Conservation (phyloP, 2,888 invertebrate genomes). For the Homarus gammarus region DNA sequence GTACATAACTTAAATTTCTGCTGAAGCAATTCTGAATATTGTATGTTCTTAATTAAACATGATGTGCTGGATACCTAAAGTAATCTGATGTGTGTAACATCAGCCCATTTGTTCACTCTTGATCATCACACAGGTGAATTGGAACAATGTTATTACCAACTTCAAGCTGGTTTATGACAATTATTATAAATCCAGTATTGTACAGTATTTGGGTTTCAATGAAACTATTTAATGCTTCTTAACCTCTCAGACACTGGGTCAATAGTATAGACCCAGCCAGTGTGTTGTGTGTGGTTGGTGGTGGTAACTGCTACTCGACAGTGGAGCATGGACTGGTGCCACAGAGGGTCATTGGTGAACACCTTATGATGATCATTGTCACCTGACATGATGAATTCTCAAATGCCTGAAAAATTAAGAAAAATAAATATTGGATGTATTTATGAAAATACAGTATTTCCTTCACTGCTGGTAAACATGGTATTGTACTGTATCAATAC, state of each 20-base stretch:
- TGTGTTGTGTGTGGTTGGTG: constrained; percentile 30
- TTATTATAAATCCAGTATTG: not conserved
- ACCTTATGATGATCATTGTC: constrained; percentile 35
- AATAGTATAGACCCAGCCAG: constrained; percentile 70
- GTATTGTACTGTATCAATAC: too few species aligned
- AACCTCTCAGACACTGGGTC: constrained; percentile 72
- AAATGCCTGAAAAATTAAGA: not conserved
- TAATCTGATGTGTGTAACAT: too few species aligned
- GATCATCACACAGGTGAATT: too few species aligned
- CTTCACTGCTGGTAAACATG: too few species aligned
- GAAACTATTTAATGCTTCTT: not conserved
- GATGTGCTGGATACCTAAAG: too few species aligned
- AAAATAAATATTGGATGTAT: not conserved
- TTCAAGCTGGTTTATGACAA: not conserved
- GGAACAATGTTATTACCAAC: too few species aligned
- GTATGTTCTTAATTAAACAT: too few species aligned
- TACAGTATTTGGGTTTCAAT: not conserved
- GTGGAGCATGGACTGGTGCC: constrained; percentile 55
- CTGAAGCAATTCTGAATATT: too few species aligned
- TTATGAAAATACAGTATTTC: not conserved
- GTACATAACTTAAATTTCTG: too few species aligned
- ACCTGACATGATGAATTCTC: not conserved
- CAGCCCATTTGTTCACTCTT: too few species aligned
- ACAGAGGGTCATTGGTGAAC: constrained; percentile 55
- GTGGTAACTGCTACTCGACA: constrained; percentile 33